These are phyloP conservation scores for Meghimatium bilineatum DNA, from an alignment of 2,888 invertebrate genomes.

Conservation along the genomic window DNA sequence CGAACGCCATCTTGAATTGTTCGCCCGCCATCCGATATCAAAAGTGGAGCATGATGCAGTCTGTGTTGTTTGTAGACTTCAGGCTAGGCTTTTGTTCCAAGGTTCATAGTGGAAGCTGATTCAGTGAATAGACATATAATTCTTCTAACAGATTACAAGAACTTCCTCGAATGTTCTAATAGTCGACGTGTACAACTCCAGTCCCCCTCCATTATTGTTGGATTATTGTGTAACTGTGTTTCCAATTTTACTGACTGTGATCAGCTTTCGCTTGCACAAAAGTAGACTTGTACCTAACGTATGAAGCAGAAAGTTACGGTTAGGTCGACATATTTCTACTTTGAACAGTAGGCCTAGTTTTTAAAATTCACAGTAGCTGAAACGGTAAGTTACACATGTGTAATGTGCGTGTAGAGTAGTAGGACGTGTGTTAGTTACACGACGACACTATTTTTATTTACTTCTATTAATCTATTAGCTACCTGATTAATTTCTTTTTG, in stretches of 20 bases:
- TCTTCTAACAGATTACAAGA: not conserved
- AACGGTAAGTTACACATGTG: too few relatives aligned
- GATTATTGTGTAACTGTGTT: not conserved
- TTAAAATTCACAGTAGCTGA: too few relatives aligned
- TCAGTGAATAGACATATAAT: not conserved
- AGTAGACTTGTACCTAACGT: not conserved
- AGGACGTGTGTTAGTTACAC: too few relatives aligned
- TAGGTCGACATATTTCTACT: too few relatives aligned
- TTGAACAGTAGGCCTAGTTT: too few relatives aligned
- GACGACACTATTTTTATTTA: too few relatives aligned
- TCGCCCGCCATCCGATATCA: constrained; percentile 44
- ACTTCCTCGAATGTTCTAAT: not conserved
- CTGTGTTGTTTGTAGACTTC: constrained; percentile 16
- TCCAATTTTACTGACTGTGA: not conserved
- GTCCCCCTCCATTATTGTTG: not conserved
- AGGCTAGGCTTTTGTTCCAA: not conserved
- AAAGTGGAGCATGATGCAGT: constrained; percentile 4
- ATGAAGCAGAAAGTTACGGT: too few relatives aligned
- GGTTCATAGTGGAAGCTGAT: not conserved
- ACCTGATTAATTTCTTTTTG: too few relatives aligned
- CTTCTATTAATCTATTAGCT: too few relatives aligned
- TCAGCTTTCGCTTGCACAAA: not conserved
- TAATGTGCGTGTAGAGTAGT: too few relatives aligned
- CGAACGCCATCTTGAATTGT: constrained; percentile 45
- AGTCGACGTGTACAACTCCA: not conserved